phyloP scores from a whole-genome alignment of 2,888 invertebrate species.

The Electrophaes corylata region DNA sequence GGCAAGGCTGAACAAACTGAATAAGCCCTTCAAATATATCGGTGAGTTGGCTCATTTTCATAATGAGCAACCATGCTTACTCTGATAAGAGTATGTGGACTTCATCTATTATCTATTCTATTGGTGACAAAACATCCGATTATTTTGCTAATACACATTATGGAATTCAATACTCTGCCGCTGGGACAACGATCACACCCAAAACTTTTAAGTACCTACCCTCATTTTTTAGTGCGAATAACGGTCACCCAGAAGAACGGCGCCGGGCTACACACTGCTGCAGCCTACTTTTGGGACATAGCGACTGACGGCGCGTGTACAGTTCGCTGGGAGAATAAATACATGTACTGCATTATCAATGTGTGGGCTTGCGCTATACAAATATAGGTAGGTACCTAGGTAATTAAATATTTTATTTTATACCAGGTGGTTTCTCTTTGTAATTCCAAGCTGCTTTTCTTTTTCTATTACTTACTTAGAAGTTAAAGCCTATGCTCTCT shows the following conservation, averaged over 20 bases:
- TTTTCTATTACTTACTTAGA: too few relatives aligned
- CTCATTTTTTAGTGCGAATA: conserved; percentile 85
- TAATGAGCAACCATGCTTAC: too few relatives aligned
- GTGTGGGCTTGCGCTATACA: conserved; percentile 89
- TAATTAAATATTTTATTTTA: conserved; percentile 14
- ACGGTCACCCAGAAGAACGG: conserved; percentile 94
- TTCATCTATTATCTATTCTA: too few relatives aligned
- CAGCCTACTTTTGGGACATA: conserved; percentile 93
- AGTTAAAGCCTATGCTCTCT: too few relatives aligned
- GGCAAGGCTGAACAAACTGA: conserved; percentile 88
- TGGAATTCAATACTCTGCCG: too few relatives aligned
- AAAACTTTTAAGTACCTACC: too few relatives aligned
- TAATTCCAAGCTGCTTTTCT: background rate
- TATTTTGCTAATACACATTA: too few relatives aligned
- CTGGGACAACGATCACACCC: too few relatives aligned
- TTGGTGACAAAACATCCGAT: too few relatives aligned
- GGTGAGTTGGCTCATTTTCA: conserved; percentile 75
- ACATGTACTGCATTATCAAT: conserved; percentile 93
- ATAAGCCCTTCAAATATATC: conserved; percentile 92
- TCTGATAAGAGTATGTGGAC: too few relatives aligned
- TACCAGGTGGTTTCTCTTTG: conserved; percentile 5
- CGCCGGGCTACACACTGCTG: conserved; percentile 92
- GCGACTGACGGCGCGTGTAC: conserved; percentile 92
- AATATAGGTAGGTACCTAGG: conserved; percentile 47
- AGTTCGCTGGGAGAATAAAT: conserved; percentile 94